A percentile compares a stretch with the other conserved stretches of the same genome.
Evolutionary conservation across 1,140 invertebrate genomes (phyloP).

Genomic region (Dendroctonus ponderosae): DNA sequence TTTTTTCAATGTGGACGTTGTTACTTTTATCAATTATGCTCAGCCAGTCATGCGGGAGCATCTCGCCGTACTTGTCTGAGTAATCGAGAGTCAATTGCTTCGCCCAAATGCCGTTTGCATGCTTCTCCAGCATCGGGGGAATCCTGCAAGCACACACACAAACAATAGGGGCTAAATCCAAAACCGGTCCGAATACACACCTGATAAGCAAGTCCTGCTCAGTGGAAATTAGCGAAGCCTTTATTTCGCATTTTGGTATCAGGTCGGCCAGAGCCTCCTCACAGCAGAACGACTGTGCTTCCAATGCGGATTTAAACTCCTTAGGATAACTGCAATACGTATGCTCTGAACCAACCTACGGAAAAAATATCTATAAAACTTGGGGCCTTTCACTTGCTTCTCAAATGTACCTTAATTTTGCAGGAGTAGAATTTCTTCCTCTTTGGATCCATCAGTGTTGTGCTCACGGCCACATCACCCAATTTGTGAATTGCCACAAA

Average conservation of each 20-base stretch:
- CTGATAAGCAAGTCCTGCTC: slow-evolving; percentile 47
- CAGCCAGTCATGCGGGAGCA: slow-evolving; percentile 46
- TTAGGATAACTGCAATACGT: slow-evolving; percentile 60
- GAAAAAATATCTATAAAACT: neutral
- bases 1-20: slow-evolving; percentile 37
- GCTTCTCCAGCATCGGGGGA: slow-evolving; percentile 38
- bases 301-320: slow-evolving; percentile 54
- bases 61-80: slow-evolving; percentile 42
- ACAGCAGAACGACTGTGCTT: slow-evolving; percentile 57
- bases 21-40: slow-evolving; percentile 42
- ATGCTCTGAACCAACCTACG: slow-evolving; percentile 51
- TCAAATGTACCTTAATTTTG: slow-evolving; percentile 48
- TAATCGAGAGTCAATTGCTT: slow-evolving; percentile 46
- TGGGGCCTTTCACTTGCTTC: too few relatives aligned
- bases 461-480: slow-evolving; percentile 37
- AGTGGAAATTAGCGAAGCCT: slow-evolving; percentile 39
- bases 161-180: neutral
- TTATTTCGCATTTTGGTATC: slow-evolving; percentile 45
- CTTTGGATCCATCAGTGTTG: slow-evolving; percentile 28
- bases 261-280: slow-evolving; percentile 53
- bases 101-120: slow-evolving; percentile 42
- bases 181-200: slow-evolving; percentile 29
- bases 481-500: slow-evolving; percentile 39
- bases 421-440: slow-evolving; percentile 48
- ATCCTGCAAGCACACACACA: slow-evolving; percentile 13